Evolutionary conservation across 2,888 invertebrate genomes (phyloP), one percentile per base, ranked within the genome.

Genomic region (Drosophila picticornis): DNA sequence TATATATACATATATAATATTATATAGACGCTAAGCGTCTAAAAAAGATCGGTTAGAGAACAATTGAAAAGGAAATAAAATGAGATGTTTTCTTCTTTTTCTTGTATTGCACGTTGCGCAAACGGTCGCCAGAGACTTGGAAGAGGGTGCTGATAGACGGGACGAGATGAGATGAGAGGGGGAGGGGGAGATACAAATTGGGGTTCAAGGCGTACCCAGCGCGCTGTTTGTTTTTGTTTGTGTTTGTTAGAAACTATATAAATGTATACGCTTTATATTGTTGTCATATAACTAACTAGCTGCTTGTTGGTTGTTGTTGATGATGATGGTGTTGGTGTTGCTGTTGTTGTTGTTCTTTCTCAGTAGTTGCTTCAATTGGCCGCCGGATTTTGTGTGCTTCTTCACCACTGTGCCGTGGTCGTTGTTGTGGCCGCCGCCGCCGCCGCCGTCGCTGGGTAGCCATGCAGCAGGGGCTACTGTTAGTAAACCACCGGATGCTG

Each of bases 401-500:
- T 27, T 80, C 36, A 83, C 81, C 83, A 83, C 64, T 76, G 83
- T 19, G 73, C 62, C 29, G 80, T 69, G 77, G 78, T 72, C 72
- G 73, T 72, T 75, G 73, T 59, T 73, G 73, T 61, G 66, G 75
- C 56, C 74, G 77, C 70, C 51, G 71, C 56, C 74, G 77, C 70
- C 51, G 71, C 72, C 65, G 73, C 50, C 19, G 75, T 59, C 31
- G 88, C 78, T 56, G 85, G 74, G 73, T 81, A 75, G 77, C 81
- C 87, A 70, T 73, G 90, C 90, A 90, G 72, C 60, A 84, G 80
- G 65, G 84, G 91, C 90, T 91, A 88, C 83, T 91, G 92, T 91
- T 93, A 93, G 90, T 93, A 93, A 79, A 93, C 93, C 77, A 93
- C 93, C 59, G 93, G 93, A 87, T 93, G 93, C 71, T 93, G 93